Percentiles rank a stretch among this genome's conserved stretches.
These are phyloP conservation scores for Eptesicus fuscus DNA, from an alignment of 2,113 vertebrate species.

Conservation along the genomic window DNA sequence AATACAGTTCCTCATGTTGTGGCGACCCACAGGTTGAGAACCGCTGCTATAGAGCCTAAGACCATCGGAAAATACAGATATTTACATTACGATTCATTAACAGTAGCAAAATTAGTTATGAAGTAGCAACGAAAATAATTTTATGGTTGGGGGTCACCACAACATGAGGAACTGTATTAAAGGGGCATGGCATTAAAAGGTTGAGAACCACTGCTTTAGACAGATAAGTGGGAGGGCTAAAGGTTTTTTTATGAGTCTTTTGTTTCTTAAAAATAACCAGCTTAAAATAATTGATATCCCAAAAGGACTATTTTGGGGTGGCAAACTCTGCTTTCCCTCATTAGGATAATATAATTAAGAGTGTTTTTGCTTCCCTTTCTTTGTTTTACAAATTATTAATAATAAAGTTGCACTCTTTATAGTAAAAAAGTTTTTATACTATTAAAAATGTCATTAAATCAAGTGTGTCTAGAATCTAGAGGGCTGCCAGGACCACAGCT, in stretches of 20 bases:
- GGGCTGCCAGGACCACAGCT: not conserved
- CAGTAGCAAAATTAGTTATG: too few species aligned
- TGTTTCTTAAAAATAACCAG: not conserved
- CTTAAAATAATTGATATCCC: not conserved
- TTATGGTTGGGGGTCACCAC: too few species aligned
- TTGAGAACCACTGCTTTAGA: not conserved
- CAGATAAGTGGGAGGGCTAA: not conserved
- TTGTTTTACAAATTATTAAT: not conserved
- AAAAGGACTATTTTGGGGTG: not conserved
- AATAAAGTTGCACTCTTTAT: not conserved
- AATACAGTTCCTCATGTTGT: too few species aligned
- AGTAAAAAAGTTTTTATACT: not conserved
- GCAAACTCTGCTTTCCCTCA: not conserved
- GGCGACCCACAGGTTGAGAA: too few species aligned
- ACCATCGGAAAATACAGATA: too few species aligned
- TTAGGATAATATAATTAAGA: not conserved
- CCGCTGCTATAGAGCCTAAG: too few species aligned
- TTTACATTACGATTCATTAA: too few species aligned
- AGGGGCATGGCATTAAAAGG: too few species aligned
- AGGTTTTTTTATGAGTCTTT: not conserved
- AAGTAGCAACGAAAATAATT: too few species aligned
- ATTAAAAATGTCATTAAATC: conserved; percentile 15
- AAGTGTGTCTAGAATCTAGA: not conserved
- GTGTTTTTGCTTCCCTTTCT: not conserved
- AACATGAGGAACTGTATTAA: too few species aligned